A percentile compares a stretch with the other conserved stretches of the same genome.
Evolutionary conservation across 2,797 vertebrate genomes (phyloP).

Genomic region (Labeo calbasu): DNA sequence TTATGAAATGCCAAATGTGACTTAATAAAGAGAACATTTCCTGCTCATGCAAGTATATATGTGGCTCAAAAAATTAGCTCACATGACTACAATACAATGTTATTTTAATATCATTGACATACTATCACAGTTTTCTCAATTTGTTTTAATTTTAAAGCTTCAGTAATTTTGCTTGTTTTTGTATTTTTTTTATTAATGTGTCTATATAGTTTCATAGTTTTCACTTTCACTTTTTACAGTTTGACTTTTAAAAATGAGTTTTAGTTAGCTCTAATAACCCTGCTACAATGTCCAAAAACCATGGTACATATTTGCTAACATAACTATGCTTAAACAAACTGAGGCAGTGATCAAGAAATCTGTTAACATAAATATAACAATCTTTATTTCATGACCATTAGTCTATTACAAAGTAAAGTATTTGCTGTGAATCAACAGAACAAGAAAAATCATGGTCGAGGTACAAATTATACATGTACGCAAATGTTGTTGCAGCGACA

Average conservation of each 20-base stretch:
- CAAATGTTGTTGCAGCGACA: not conserved
- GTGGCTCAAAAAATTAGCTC: not conserved
- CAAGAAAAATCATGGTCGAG: constrained; percentile 10
- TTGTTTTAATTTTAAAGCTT: not conserved
- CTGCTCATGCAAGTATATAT: not conserved
- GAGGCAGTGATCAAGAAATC: constrained; percentile 26
- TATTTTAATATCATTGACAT: not conserved
- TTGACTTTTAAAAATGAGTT: too few species aligned
- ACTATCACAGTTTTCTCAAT: not conserved
- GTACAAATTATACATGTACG: constrained; percentile 9
- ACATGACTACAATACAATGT: not conserved
- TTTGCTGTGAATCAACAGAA: constrained; percentile 49
- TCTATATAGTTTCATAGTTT: not conserved
- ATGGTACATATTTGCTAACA: not conserved
- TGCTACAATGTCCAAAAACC: not conserved
- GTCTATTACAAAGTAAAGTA: constrained; percentile 57
- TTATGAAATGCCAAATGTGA: not conserved
- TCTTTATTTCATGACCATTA: constrained; percentile 64
- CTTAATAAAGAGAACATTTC: not conserved
- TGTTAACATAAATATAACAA: constrained; percentile 66
- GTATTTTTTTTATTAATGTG: not conserved
- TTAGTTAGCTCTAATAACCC: too few species aligned
- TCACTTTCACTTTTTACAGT: too few species aligned
- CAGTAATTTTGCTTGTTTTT: not conserved
- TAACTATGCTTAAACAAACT: not conserved